Percentiles rank a stretch among this genome's conserved stretches.
phyloP scores from a whole-genome alignment of 1,140 invertebrate species.

The Lamellibrachia luymesi region DNA sequence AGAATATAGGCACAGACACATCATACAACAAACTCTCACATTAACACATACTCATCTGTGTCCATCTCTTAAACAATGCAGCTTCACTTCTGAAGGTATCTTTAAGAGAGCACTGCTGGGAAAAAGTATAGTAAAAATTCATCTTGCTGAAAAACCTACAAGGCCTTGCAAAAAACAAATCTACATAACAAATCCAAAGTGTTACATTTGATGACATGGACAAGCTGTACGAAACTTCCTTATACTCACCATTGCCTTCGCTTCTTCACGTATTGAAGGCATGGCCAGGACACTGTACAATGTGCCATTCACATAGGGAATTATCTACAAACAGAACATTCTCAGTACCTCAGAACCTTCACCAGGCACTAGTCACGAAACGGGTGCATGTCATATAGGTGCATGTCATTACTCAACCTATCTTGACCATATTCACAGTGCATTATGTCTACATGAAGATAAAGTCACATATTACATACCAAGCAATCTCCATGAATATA shows the following conservation, averaged over 20 bases:
- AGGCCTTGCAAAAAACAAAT: neutral
- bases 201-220: neutral
- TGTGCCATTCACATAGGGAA: constrained; percentile 65
- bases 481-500: no score
- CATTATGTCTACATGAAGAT: neutral
- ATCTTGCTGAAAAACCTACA: neutral
- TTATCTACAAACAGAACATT: constrained; percentile 53
- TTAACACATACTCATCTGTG: neutral
- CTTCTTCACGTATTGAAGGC: constrained; percentile 61
- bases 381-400: no score
- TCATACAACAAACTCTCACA: neutral
- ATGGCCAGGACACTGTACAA: constrained; percentile 65
- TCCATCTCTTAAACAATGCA: neutral
- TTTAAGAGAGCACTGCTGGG: neutral
- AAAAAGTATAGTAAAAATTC: no score
- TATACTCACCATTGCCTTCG: constrained; percentile 30
- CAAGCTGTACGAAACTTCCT: constrained; percentile 41
- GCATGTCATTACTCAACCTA: no score
- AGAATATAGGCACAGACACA: neutral
- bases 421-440: neutral
- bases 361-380: no score
- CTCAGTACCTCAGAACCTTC: no score
- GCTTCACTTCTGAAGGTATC: neutral
- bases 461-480: no score
- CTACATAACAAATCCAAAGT: neutral